phyloP scores from a whole-genome alignment of 2,888 invertebrate genomes.

The Cacoxenus indagator region DNA sequence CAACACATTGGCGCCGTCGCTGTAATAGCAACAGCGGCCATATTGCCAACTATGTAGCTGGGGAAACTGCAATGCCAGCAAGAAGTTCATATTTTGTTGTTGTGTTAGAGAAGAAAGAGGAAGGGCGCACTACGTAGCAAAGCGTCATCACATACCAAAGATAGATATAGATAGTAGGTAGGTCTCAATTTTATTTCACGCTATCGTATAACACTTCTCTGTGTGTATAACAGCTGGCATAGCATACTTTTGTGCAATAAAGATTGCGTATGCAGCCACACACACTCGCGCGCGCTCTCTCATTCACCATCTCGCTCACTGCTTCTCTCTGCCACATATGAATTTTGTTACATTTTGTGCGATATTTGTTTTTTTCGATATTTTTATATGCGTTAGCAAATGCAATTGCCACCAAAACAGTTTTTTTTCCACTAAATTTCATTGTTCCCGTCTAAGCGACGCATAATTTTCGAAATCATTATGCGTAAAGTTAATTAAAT shows the following conservation, averaged over 20 bases:
- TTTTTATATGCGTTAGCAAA: background rate
- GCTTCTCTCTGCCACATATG: background rate
- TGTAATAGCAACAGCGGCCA: background rate
- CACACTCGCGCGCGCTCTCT: background rate
- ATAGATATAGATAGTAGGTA: too few relatives aligned
- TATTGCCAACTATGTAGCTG: conserved; percentile 8
- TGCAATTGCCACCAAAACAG: conserved; percentile 10
- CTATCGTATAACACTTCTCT: background rate
- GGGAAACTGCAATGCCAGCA: conserved; percentile 20
- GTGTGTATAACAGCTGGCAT: background rate
- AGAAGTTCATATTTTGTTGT: background rate
- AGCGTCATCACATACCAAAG: background rate
- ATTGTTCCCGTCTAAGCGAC: background rate
- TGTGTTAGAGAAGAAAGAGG: background rate
- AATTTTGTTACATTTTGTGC: background rate
- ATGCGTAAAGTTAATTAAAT: conserved; percentile 23
- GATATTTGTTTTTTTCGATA: background rate
- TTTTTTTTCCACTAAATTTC: background rate
- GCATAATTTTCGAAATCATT: conserved; percentile 21
- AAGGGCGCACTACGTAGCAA: background rate
- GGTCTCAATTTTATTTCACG: background rate
- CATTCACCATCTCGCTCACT: background rate
- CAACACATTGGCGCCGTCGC: background rate
- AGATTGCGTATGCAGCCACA: background rate
- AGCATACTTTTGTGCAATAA: conserved; percentile 5